phyloP scores from a whole-genome alignment of 2,888 invertebrate species.

The Falcaria lacertinaria region DNA sequence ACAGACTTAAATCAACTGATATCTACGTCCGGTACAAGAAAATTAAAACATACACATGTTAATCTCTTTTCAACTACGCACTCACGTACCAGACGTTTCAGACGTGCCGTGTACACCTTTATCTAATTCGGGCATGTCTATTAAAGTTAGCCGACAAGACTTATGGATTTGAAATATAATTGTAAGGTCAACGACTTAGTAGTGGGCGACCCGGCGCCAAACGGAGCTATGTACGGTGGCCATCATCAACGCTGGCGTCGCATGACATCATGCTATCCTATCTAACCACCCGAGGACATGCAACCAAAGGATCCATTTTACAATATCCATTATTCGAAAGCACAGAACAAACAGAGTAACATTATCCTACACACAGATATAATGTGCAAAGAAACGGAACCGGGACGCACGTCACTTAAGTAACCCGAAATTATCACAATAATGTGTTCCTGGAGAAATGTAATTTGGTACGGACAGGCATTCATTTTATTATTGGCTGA shows the following conservation, averaged over 20 bases:
- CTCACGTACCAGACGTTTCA: background rate
- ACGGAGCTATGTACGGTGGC: conserved; percentile 13
- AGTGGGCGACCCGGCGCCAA: conserved; percentile 35
- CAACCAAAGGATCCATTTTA: conserved; percentile 6
- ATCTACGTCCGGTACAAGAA: background rate
- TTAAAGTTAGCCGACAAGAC: no score
- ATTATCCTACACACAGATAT: background rate
- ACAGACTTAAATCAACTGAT: conserved; percentile 6
- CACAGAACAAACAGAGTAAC: background rate
- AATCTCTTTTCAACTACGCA: no score
- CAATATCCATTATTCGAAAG: conserved; percentile 1
- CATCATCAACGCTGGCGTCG: conserved; percentile 4
- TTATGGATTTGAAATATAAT: conserved; percentile 2
- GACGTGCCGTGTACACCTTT: background rate
- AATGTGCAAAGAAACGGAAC: background rate
- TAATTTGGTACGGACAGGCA: background rate
- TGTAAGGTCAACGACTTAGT: conserved; percentile 22
- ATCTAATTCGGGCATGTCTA: background rate
- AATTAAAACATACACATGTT: no score
- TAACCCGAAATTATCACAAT: background rate
- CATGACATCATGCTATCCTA: conserved; percentile 26
- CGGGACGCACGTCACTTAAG: conserved; percentile 3
- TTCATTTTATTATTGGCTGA: background rate
- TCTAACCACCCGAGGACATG: conserved; percentile 12
- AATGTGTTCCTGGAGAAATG: background rate